Conservation (phyloP, 2,888 invertebrate genomes). For the Ganaspis brasiliensis region DNA sequence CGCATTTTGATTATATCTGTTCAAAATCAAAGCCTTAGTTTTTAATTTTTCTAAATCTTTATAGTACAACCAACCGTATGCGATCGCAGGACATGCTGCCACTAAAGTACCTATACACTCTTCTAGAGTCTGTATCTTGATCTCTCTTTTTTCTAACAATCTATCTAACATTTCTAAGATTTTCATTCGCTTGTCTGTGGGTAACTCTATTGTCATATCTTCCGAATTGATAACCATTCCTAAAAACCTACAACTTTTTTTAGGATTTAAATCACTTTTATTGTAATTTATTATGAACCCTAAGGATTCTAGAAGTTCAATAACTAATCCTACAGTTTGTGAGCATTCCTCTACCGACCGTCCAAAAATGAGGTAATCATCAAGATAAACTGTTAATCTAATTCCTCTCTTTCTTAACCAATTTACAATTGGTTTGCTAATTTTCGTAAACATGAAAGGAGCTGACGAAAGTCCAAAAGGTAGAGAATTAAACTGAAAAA, state of each 20-base stretch:
- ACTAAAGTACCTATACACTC: constrained; percentile 47
- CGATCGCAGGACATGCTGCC: constrained; percentile 45
- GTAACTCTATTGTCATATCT: constrained; percentile 20
- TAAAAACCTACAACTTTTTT: constrained; percentile 82
- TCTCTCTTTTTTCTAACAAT: background rate
- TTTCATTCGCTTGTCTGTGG: constrained; percentile 33
- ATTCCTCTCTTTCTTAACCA: constrained; percentile 36
- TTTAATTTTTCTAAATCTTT: constrained; percentile 46
- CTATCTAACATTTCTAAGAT: background rate
- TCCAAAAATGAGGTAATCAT: constrained; percentile 49
- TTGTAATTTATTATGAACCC: constrained; percentile 48
- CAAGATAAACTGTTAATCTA: constrained; percentile 47
- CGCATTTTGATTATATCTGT: constrained; percentile 23
- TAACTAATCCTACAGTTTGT: background rate
- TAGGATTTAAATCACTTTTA: constrained; percentile 79
- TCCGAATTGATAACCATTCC: constrained; percentile 33
- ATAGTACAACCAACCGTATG: constrained; percentile 42
- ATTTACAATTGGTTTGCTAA: constrained; percentile 50
- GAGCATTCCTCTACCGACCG: constrained; percentile 17
- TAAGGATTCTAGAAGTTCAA: background rate
- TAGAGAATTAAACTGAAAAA: constrained; percentile 57
- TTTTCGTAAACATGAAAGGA: constrained; percentile 53
- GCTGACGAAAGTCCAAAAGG: constrained; percentile 54
- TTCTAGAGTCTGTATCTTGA: constrained; percentile 37
- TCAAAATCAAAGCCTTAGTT: background rate